These are phyloP conservation scores for Pollenia griseotomentosa DNA, from an alignment of 2,888 invertebrate genomes.

Conservation along the genomic window DNA sequence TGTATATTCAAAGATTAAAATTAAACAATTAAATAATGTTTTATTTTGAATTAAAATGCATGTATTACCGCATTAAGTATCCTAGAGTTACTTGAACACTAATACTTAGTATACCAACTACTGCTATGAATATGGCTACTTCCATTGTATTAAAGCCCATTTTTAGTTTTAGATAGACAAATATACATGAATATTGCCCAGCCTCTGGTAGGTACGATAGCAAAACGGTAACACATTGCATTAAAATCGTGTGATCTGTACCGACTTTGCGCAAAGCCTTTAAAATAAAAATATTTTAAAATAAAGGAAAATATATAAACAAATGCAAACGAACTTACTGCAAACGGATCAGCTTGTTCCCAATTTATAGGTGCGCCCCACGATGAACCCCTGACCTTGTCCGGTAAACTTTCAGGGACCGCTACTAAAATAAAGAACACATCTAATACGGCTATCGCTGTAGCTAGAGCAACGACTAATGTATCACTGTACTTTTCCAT, in stretches of 20 bases:
- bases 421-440: slow-evolving; percentile 99
- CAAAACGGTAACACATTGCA: slow-evolving; percentile 98
- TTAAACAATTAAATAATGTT: background rate
- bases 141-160: slow-evolving; percentile 98
- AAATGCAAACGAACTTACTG: slow-evolving; percentile 85
- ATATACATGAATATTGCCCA: slow-evolving; percentile 99
- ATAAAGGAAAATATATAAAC: background rate
- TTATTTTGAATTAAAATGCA: background rate
- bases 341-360: slow-evolving; percentile 99
- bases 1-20: slow-evolving; percentile 59
- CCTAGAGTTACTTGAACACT: slow-evolving; percentile 96
- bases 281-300: slow-evolving; percentile 67
- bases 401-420: slow-evolving; percentile 99
- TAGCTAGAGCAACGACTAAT: slow-evolving; percentile 96
- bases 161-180: slow-evolving; percentile 98
- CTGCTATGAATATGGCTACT: slow-evolving; percentile 98
- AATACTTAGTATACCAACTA: slow-evolving; percentile 98
- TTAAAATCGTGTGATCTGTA: slow-evolving; percentile 96
- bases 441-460: slow-evolving; percentile 97
- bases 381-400: slow-evolving; percentile 92
- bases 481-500: slow-evolving; percentile 93
- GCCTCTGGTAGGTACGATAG: slow-evolving; percentile 99
- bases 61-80: slow-evolving; percentile 88
- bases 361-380: slow-evolving; percentile 96
- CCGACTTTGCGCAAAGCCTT: slow-evolving; percentile 95